Conservation (phyloP, 2,888 invertebrate genomes). For the Cyrtodaria siliqua region DNA sequence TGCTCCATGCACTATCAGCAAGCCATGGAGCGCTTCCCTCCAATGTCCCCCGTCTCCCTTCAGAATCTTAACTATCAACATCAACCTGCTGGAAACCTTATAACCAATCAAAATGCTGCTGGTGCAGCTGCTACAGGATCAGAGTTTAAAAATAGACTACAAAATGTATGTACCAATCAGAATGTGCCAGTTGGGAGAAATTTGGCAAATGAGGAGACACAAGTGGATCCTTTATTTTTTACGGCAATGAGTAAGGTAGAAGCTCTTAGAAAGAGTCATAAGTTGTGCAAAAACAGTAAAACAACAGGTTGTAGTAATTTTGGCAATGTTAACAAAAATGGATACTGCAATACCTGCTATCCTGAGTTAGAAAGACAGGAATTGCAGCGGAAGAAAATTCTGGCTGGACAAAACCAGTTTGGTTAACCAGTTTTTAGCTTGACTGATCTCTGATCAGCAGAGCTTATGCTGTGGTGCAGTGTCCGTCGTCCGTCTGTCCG, state of each 20-base stretch:
- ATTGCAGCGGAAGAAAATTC: background rate
- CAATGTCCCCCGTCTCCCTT: constrained; percentile 20
- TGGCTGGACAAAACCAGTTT: constrained; percentile 9
- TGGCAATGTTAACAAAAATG: constrained; percentile 70
- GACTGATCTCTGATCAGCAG: no score
- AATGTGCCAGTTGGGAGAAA: no score
- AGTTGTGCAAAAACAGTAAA: constrained; percentile 56
- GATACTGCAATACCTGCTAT: constrained; percentile 77
- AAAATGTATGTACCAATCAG: background rate
- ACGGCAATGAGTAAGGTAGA: constrained; percentile 53
- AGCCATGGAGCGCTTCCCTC: constrained; percentile 19
- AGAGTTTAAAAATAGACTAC: background rate
- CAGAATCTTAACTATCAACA: background rate
- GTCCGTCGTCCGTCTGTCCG: no score
- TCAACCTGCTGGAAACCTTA: background rate
- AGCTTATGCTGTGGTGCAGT: no score
- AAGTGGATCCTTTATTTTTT: background rate
- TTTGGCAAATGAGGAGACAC: no score
- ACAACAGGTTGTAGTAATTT: constrained; percentile 65
- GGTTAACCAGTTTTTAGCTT: no score
- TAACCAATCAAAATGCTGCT: constrained; percentile 7
- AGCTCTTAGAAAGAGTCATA: constrained; percentile 43
- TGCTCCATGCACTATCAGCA: constrained; percentile 63
- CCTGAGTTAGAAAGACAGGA: constrained; percentile 6
- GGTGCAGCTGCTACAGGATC: background rate